A percentile compares a stretch with the other conserved stretches of the same genome.
These are phyloP conservation scores for Stegodyphus mimosarum DNA, from an alignment of 1,140 invertebrate genomes.

Conservation along the genomic window DNA sequence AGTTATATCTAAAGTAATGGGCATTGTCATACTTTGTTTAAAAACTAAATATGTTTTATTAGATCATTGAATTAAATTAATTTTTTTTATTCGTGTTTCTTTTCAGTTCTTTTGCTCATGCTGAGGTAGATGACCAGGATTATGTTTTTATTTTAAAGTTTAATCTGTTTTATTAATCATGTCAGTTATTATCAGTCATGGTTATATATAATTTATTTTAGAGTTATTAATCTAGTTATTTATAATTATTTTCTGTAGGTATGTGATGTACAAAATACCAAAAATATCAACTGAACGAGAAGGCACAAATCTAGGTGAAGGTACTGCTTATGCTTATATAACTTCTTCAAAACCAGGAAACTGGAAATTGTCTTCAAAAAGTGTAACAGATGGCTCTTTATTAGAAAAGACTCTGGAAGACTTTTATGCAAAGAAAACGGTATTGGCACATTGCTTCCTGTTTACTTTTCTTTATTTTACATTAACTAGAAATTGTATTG, in stretches of 20 bases:
- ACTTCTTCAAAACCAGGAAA: background rate
- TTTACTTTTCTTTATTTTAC: background rate
- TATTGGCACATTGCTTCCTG: slow-evolving; percentile 7
- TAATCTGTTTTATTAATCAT: no score
- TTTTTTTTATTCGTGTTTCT: no score
- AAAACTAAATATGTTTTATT: no score
- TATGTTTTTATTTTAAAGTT: no score
- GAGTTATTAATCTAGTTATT: no score
- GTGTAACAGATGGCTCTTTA: slow-evolving; percentile 38
- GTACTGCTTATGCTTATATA: slow-evolving; percentile 59
- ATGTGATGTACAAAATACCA: slow-evolving; percentile 63
- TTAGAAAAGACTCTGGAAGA: slow-evolving; percentile 56
- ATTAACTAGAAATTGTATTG: background rate
- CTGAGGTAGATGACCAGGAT: no score
- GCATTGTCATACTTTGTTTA: no score
- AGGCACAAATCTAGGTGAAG: slow-evolving; percentile 16
- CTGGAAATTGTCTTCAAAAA: slow-evolving; percentile 51
- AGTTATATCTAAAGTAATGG: no score
- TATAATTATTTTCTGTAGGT: slow-evolving; percentile 29
- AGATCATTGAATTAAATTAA: no score
- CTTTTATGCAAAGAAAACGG: slow-evolving; percentile 33
- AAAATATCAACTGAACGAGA: slow-evolving; percentile 48
- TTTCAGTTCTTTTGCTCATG: no score
- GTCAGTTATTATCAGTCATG: no score
- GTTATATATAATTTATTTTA: no score